Conservation (phyloP, 2,797 vertebrate species). For the Coranthus polyacanthus region DNA sequence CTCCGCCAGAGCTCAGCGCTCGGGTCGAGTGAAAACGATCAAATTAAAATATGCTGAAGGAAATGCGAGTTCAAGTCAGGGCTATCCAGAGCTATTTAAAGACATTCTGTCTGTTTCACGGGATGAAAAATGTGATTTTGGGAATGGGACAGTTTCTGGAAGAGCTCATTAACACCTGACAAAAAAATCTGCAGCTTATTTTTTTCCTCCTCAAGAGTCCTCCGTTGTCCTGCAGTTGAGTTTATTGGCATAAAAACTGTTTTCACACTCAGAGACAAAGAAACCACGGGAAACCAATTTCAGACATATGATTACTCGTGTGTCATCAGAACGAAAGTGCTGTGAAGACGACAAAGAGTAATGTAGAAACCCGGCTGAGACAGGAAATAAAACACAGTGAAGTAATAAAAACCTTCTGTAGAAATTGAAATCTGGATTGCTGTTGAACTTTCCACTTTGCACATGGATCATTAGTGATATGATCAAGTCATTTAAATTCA, state of each 20-base stretch:
- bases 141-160: conserved; percentile 26
- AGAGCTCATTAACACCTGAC: conserved; percentile 24
- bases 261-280: too few relatives aligned
- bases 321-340: not conserved
- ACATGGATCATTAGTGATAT: not conserved
- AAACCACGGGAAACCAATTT: conserved; percentile 40
- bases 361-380: conserved; percentile 17
- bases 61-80: not conserved
- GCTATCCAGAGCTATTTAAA: not conserved
- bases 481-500: not conserved
- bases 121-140: conserved; percentile 7
- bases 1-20: conserved; percentile 4
- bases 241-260: conserved; percentile 1
- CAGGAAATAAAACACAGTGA: conserved; percentile 14
- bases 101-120: not conserved
- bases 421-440: conserved; percentile 7
- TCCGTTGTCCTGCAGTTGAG: conserved; percentile 16
- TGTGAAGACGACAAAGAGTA: conserved; percentile 16
- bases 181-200: conserved; percentile 18
- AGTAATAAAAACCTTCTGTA: not conserved
- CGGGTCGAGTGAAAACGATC: not conserved
- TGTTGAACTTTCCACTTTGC: conserved; percentile 3
- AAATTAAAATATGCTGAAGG: conserved; percentile 33
- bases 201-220: not conserved
- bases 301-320: conserved; percentile 33